phyloP scores from a whole-genome alignment of 2,797 vertebrate genomes.

The Arremon aurantiirostris region DNA sequence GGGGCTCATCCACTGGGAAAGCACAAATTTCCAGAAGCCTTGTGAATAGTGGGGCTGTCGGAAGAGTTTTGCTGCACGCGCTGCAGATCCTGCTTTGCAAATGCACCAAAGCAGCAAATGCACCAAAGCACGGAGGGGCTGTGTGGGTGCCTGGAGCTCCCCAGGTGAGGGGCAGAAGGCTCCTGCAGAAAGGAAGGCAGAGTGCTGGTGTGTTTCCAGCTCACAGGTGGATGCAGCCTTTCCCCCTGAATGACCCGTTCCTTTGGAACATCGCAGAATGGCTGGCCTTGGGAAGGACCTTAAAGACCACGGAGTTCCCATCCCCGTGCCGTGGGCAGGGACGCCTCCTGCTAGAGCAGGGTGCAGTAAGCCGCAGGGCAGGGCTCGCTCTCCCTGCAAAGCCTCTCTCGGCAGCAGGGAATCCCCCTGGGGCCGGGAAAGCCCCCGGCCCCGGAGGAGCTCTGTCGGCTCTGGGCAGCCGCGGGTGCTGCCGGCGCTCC shows the following conservation, averaged over 20 bases:
- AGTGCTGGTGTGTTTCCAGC: fast-evolving
- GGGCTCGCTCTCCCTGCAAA: not conserved
- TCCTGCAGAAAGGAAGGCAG: fast-evolving
- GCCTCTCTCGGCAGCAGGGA: too few relatives aligned
- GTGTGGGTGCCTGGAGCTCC: not conserved
- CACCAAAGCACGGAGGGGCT: not conserved
- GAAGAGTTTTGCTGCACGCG: not conserved
- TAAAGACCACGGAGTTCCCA: not conserved
- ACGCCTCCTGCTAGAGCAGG: fast-evolving
- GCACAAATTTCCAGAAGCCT: not conserved
- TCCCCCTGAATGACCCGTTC: fast-evolving
- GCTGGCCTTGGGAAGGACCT: not conserved
- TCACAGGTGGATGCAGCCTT: not conserved
- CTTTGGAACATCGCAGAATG: not conserved
- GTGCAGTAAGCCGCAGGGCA: not conserved
- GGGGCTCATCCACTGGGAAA: not conserved
- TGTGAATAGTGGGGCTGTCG: not conserved
- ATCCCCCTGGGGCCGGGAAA: not conserved
- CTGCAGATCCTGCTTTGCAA: not conserved
- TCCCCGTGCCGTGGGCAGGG: not conserved
- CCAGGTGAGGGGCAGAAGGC: not conserved
- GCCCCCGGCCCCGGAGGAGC: not conserved
- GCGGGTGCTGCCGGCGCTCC: not conserved
- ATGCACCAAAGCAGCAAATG: not conserved
- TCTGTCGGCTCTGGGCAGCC: not conserved